phyloP scores from a whole-genome alignment of 2,888 invertebrate genomes.

The Agrotis segetum region DNA sequence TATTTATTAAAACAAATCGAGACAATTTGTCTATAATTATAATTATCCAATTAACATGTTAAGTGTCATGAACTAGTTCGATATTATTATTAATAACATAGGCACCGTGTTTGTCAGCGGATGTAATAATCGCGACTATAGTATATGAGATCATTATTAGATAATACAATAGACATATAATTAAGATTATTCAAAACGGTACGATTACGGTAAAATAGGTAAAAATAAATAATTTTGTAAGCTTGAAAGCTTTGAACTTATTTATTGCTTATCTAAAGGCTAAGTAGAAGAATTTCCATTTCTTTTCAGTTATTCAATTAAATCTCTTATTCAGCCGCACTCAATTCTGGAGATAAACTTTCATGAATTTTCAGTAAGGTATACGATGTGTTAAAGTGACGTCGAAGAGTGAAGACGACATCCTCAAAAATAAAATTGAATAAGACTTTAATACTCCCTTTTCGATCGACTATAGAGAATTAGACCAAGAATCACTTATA shows the following conservation, averaged over 20 bases:
- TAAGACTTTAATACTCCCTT: background rate
- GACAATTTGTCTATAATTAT: conserved; percentile 2
- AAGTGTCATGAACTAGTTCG: background rate
- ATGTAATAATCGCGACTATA: conserved; percentile 19
- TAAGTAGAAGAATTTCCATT: background rate
- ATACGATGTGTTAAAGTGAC: background rate
- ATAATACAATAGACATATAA: too few species aligned
- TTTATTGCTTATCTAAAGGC: background rate
- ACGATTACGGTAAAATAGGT: too few species aligned
- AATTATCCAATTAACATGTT: background rate
- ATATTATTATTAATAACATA: conserved; percentile 16
- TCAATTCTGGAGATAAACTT: background rate
- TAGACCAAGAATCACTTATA: background rate
- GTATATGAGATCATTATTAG: background rate
- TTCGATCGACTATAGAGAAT: background rate
- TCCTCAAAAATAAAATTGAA: background rate
- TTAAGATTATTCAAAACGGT: too few species aligned
- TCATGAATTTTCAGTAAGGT: background rate
- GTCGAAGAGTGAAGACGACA: too few species aligned
- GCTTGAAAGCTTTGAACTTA: background rate
- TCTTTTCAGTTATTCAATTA: background rate
- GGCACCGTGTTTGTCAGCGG: conserved; percentile 14
- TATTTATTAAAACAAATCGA: background rate
- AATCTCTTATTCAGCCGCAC: background rate
- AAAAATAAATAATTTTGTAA: too few species aligned